Conservation (phyloP, 2,797 vertebrate species). For the Catamblyrhynchus diadema region DNA sequence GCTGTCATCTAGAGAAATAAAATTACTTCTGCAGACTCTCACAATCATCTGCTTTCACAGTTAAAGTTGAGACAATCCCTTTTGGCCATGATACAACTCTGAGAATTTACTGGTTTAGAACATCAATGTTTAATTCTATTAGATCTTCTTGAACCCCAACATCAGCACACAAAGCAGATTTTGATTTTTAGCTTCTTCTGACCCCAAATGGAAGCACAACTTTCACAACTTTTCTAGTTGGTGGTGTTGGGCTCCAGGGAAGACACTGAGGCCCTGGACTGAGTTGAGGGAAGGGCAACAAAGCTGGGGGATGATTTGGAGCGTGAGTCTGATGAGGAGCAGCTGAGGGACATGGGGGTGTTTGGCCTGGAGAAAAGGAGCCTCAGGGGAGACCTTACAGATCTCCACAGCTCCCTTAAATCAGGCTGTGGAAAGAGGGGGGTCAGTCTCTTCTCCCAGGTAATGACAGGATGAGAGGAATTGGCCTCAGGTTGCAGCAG, state of each 20-base stretch:
- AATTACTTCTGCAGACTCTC: not conserved
- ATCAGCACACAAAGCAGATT: not conserved
- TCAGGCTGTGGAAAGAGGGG: fast-evolving
- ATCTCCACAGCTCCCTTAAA: not conserved
- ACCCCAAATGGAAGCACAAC: not conserved
- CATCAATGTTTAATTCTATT: not conserved
- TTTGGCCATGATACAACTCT: not conserved
- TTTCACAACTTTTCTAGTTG: not conserved
- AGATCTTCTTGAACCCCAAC: not conserved
- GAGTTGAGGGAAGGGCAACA: not conserved
- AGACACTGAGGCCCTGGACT: not conserved
- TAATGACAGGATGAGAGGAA: not conserved
- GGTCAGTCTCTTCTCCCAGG: not conserved
- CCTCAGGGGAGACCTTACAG: not conserved
- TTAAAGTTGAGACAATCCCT: not conserved
- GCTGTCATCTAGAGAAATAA: not conserved
- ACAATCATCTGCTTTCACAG: not conserved
- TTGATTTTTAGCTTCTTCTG: not conserved
- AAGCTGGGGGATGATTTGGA: not conserved
- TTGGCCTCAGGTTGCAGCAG: not conserved
- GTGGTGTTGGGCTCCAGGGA: not conserved
- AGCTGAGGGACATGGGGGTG: not conserved
- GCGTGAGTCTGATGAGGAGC: not conserved
- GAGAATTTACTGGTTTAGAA: not conserved
- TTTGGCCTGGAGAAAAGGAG: not conserved